Base-by-base conservation (phyloP, 1,140 invertebrate genomes). In the Linepithema humile region DNA sequence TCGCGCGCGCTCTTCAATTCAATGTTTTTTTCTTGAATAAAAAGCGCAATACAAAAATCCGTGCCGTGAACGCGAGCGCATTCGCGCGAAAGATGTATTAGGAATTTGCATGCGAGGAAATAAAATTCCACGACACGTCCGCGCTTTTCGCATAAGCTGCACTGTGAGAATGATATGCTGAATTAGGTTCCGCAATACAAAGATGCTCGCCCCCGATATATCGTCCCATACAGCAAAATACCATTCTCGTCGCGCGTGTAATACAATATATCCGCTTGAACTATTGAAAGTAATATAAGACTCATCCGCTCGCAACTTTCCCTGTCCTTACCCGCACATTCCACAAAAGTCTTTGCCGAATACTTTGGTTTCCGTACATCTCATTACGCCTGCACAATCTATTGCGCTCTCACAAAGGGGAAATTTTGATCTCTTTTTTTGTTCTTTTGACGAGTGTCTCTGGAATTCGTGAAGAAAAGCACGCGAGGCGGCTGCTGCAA, bases 31-130 rank as follows among this genome's bases (percentile, higher is more conserved):
- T 60, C 17, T 48, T 17, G 40, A 77, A 45, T 74, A 23, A 40
- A 53, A 80, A 69, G 50, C 48, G 17, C 32, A 15, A 80, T 17
- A n/a, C 64, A 55, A 69, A 40, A 55, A 80, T 32, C 32, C 50
- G 29, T 62, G 1, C 6, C 43, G 12, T 60, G 67, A 77, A 65
- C 59, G 59, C 35, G 29, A 48, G 43, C 26, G 29, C 10, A 6
- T 59, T 45, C 32, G 62, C 60, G 35, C 32, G 10, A 55, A 2
- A 29, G 15, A 45, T 12, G 15, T 20, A 12, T 35, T 0, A 15
- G 6, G 15, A 70, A 80, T 38, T 40, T 40, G 75, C 32, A 55
- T 9, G 23, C 48, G 48, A 40, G 26, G 29, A 10, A 69, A 69
- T 70, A 70, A 6, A 78, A 53, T 55, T 70, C 50, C 17, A 50